Percentiles rank a stretch among this genome's conserved stretches.
Conservation (phyloP, 1,140 invertebrate genomes). For the Achroia grisella region DNA sequence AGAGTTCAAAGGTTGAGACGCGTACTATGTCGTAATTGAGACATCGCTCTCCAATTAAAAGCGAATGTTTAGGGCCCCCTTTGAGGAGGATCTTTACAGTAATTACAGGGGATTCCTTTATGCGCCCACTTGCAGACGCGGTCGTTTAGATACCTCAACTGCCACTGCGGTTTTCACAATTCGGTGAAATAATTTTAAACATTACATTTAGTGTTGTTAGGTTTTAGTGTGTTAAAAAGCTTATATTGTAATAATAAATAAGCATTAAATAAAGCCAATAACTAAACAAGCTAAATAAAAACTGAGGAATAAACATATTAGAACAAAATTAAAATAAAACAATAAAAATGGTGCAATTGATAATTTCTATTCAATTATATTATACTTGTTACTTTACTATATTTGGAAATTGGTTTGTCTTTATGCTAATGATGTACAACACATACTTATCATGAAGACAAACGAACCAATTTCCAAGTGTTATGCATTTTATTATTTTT, state of each 20-base stretch:
- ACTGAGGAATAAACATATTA: no score
- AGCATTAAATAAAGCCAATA: no score
- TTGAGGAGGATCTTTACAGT: conserved; percentile 40
- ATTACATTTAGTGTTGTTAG: conserved; percentile 4
- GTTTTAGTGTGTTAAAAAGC: conserved; percentile 35
- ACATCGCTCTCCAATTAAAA: conserved; percentile 59
- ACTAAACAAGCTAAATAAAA: no score
- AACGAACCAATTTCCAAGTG: no score
- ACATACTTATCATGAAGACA: no score
- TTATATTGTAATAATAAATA: not conserved
- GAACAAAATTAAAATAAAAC: no score
- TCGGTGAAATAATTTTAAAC: not conserved
- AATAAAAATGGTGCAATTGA: no score
- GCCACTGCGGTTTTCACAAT: conserved; percentile 15
- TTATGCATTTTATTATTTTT: no score
- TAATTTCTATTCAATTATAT: no score
- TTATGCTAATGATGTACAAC: no score
- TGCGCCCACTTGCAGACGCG: conserved; percentile 14
- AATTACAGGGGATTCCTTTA: conserved; percentile 51
- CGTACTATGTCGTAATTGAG: conserved; percentile 59
- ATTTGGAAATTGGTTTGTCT: no score
- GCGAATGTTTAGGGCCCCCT: conserved; percentile 45
- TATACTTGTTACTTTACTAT: no score
- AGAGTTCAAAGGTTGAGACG: conserved; percentile 51
- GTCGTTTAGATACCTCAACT: conserved; percentile 34